A percentile compares a stretch with the other conserved stretches of the same genome.
Conservation (phyloP, 2,113 vertebrate species). For the Perccottus glenii region DNA sequence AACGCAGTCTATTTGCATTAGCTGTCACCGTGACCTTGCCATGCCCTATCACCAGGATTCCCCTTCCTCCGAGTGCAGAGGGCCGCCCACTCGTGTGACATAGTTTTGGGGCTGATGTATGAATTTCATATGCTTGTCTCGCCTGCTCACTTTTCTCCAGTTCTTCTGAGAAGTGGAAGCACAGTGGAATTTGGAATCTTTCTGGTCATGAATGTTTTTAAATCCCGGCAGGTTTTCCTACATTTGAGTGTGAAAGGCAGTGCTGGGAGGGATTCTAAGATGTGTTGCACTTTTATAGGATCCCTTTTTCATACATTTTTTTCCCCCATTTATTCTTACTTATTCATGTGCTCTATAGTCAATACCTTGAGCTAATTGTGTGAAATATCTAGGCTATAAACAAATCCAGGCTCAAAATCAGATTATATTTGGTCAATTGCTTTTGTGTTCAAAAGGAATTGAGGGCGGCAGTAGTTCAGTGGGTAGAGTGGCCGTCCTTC, state of each 20-base stretch:
- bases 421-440: too few relatives aligned
- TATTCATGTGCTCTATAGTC: too few relatives aligned
- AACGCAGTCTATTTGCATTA: constrained; percentile 34
- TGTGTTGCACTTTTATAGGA: constrained; percentile 9
- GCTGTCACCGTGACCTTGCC: constrained; percentile 53
- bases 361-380: too few relatives aligned
- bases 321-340: too few relatives aligned
- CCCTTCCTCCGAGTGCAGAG: constrained; percentile 24
- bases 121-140: constrained; percentile 26
- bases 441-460: too few relatives aligned
- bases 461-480: too few relatives aligned
- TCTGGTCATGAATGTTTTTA: constrained; percentile 48
- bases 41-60: constrained; percentile 35
- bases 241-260: constrained; percentile 57
- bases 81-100: constrained; percentile 25
- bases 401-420: too few relatives aligned
- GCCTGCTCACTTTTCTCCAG: constrained; percentile 3
- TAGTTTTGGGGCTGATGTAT: constrained; percentile 5
- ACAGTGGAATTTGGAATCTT: constrained; percentile 8
- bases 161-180: constrained; percentile 15
- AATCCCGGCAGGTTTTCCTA: constrained; percentile 43
- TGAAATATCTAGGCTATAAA: too few relatives aligned
- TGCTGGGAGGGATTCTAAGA: constrained; percentile 31
- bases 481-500: too few relatives aligned
- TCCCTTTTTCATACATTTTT: too few relatives aligned